Evolutionary conservation across 1,140 invertebrate genomes (phyloP).

Genomic region (Antheraea pernyi): DNA sequence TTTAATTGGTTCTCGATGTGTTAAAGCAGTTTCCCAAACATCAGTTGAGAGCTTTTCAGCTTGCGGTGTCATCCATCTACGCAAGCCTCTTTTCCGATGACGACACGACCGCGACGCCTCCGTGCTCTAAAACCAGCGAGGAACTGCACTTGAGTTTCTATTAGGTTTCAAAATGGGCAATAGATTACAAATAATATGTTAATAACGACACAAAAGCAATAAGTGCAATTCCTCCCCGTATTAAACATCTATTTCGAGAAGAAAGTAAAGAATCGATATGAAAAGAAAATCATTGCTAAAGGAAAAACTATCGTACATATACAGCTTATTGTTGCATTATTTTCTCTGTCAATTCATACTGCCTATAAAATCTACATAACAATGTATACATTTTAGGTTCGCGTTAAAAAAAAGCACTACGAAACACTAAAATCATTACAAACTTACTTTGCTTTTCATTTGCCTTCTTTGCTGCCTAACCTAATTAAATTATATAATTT

Average conservation of each 20-base stretch:
- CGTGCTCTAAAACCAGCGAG: constrained; percentile 51
- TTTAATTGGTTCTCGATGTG: constrained; percentile 15
- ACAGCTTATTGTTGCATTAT: no score
- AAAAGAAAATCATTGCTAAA: no score
- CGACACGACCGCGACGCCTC: constrained; percentile 22
- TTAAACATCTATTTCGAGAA: neutral
- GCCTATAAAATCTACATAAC: no score
- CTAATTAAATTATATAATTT: no score
- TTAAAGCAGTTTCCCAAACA: constrained; percentile 48
- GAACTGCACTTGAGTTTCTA: constrained; percentile 50
- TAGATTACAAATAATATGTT: neutral
- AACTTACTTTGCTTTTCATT: no score
- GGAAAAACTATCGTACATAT: no score
- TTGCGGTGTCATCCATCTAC: constrained; percentile 56
- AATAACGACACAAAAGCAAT: neutral
- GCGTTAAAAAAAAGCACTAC: neutral
- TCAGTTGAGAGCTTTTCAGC: constrained; percentile 50
- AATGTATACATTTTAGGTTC: no score
- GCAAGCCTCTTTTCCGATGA: constrained; percentile 29
- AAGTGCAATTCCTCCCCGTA: constrained; percentile 60
- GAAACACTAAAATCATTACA: neutral
- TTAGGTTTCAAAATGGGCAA: neutral
- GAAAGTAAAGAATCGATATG: no score
- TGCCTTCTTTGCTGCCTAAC: no score
- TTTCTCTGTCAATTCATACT: no score